Evolutionary conservation across 2,113 vertebrate species (phyloP), one percentile per base, ranked within the genome.

Genomic region (Ptychochromis oligacanthus): DNA sequence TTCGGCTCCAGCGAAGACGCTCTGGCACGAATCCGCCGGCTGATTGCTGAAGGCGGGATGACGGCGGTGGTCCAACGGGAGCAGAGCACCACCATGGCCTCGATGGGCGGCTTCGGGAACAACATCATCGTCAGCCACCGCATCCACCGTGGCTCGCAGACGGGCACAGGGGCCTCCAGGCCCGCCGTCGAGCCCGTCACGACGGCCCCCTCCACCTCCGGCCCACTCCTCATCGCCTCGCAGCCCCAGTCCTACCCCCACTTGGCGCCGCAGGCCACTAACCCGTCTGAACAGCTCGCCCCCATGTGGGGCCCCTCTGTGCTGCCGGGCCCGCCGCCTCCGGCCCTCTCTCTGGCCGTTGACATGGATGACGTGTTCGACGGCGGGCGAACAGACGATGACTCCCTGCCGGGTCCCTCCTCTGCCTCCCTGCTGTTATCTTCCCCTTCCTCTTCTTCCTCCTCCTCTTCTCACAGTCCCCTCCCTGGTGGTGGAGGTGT

Each of bases 51-150:
- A 84, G 98, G 98, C 1, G 98, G 98, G 8, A 99, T 99, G 98
- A 99, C 98, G 0, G 98, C 98, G 0, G 98, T 99, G 93, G 98
- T 99, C 10, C 98, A 99, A 93, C 95, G 98, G 57, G 98, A 99
- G 92, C 98, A 98, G 96, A 99, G 98, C 95, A 99, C 98, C 92
- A 99, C 98, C 83, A 99, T 97, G 97, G 98, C 98, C 0, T 99
- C 98, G 70, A 99, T 99, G 98, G 98, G 98, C 0, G 98, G 98
- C 88, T 99, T 99, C 1, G 98, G 98, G 58, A 99, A 99, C 96
- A 98, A 97, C 94, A 99, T 99, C 92, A 98, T 99, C 0, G 98
- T 99, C 90, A 99, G 98, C 84, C 98, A 99, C 85, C 96, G 98
- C 18, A 99, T 99, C 93, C 98, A 99, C 95, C 97, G 98, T 0